Base-by-base conservation (phyloP, 2,888 invertebrate genomes). In the Trachelus troglodyta region DNA sequence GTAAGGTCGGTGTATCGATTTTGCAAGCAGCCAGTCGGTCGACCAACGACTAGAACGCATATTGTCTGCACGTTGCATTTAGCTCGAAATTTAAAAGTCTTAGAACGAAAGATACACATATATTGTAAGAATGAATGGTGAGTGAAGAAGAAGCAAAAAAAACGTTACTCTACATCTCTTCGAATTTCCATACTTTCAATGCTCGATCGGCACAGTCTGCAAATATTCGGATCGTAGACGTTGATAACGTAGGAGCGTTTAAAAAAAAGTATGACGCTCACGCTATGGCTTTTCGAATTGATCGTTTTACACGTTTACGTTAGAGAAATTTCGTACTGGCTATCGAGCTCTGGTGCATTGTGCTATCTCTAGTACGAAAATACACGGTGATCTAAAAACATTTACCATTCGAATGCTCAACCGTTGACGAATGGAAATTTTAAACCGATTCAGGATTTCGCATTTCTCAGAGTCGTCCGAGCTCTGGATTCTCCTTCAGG, bases 1-100 rank as follows among this genome's bases (percentile, higher is more conserved):
- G 82, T 81, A 82, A 81, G 84, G 81, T 56, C 81, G 81, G 81
- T 83, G 82, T 86, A 86, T 86, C 86, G 86, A 86, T 86, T 85
- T 85, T 81, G 86, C 81, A 83, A 85, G 83, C 86, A 83, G 86
- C 79, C 83, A 83, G 86, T 34, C 56, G 40, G 4, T 40, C 40
- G 56, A 1, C 23, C 56, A 56, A 9, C 56, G 56, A 23, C 9
- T 9, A 23, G 9, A 23, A 56, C 56, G 56, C 56, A 23, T 9
- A 9, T 23, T 23, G 56, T 56, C 23, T 56, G 56, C 56, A 56
- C 56, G 56, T 56, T 23, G 56, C 9, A 56, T 12, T 3, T 0
- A 56, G 56, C 56, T 23, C 23, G 23, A 56, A 2, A 56, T 56
- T 23, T 23, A 23, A 56, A 56, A 15, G 15, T 40, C 23, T 23